A percentile compares a stretch with the other conserved stretches of the same genome.
Evolutionary conservation across 2,797 vertebrate species (phyloP).

Genomic region (Euphonia xanthogaster): DNA sequence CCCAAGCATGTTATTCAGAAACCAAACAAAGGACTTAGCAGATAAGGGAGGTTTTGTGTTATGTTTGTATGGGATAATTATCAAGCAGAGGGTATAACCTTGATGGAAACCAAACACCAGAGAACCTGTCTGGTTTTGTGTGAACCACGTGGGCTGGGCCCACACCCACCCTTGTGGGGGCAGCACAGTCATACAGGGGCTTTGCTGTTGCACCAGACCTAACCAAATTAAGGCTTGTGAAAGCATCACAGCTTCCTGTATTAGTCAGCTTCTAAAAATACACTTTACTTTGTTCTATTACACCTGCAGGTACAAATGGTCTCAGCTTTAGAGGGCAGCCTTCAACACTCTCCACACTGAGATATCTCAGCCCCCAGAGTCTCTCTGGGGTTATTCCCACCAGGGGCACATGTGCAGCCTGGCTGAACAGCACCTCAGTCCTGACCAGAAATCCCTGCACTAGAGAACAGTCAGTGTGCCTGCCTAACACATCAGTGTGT

Average conservation of each 20-base stretch:
- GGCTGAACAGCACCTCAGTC: background rate
- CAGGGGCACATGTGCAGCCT: accelerated
- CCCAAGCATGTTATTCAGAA: background rate
- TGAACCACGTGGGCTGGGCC: background rate
- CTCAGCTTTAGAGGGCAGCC: background rate
- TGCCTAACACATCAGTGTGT: background rate
- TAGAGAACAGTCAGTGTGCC: accelerated
- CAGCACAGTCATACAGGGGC: background rate
- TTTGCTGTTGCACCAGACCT: background rate
- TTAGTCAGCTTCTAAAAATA: background rate
- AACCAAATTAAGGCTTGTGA: background rate
- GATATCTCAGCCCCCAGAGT: accelerated
- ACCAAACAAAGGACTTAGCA: background rate
- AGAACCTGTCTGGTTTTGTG: background rate
- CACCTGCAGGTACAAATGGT: background rate
- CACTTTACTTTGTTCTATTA: background rate
- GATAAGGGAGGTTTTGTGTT: background rate
- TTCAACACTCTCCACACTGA: background rate
- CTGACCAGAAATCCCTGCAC: background rate
- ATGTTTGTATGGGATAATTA: background rate
- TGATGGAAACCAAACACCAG: background rate
- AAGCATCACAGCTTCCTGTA: background rate
- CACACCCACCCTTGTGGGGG: background rate
- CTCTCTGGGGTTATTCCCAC: background rate
- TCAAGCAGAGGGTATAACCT: background rate